phyloP scores from a whole-genome alignment of 2,888 invertebrate genomes.

The Hylaea fasciaria region DNA sequence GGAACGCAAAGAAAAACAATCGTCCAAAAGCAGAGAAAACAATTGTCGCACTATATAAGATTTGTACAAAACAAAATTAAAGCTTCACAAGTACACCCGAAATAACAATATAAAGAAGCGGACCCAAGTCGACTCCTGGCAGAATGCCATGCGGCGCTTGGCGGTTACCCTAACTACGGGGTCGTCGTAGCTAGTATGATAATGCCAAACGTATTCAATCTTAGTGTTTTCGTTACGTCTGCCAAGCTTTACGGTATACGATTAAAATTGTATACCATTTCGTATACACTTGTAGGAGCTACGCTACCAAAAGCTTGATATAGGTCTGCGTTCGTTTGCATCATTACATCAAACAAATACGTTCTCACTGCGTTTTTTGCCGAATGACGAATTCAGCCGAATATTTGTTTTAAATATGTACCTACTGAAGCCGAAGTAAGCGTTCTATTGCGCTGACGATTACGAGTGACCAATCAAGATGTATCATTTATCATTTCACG shows the following conservation, averaged over 20 bases:
- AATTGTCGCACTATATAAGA: conserved; percentile 1
- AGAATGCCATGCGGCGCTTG: conserved; percentile 53
- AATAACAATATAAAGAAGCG: conserved; percentile 32
- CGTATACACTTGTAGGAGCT: not conserved
- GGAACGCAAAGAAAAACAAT: not conserved
- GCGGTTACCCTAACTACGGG: conserved; percentile 27
- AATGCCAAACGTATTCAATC: conserved; percentile 37
- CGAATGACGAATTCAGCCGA: no score
- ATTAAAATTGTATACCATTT: conserved; percentile 19
- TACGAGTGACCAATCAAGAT: no score
- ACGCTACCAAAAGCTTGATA: conserved; percentile 6
- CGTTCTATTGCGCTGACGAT: no score
- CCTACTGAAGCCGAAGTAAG: no score
- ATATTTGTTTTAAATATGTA: no score
- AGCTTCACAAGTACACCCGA: conserved; percentile 15
- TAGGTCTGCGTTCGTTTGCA: not conserved
- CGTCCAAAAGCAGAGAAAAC: not conserved
- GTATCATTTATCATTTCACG: no score
- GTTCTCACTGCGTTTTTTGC: no score
- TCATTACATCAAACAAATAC: not conserved
- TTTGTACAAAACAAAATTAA: conserved; percentile 8
- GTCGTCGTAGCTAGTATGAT: conserved; percentile 41
- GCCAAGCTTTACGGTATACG: conserved; percentile 45
- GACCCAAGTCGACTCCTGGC: conserved; percentile 46
- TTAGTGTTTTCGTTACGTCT: conserved; percentile 46